phyloP scores from a whole-genome alignment of 2,888 invertebrate species.

The Drosophila nr. fundita region DNA sequence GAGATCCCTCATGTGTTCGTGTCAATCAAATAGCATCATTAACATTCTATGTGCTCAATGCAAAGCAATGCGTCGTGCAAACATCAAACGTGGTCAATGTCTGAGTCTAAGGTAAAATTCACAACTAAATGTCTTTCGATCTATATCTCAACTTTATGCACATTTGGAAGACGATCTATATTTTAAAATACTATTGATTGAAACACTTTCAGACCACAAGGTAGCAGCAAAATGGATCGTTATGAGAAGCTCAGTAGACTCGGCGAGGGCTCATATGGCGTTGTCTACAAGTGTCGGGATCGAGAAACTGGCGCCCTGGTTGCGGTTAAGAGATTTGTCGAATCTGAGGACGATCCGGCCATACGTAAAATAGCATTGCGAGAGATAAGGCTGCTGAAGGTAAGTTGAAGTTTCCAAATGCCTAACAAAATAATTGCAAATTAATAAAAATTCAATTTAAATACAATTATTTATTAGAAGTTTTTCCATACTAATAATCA shows the following conservation, averaged over 20 bases:
- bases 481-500: neutral
- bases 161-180: neutral
- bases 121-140: neutral
- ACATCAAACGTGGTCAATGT: slow-evolving; percentile 82
- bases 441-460: neutral
- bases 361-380: slow-evolving; percentile 97
- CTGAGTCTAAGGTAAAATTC: slow-evolving; percentile 81
- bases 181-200: neutral
- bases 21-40: slow-evolving; percentile 64
- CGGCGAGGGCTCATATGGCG: slow-evolving; percentile 90
- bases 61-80: slow-evolving; percentile 82
- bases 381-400: slow-evolving; percentile 97
- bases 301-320: slow-evolving; percentile 97
- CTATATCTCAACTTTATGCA: neutral
- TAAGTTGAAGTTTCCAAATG: slow-evolving; percentile 80
- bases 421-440: neutral
- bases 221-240: slow-evolving; percentile 95
- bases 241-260: slow-evolving; percentile 97
- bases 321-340: slow-evolving; percentile 98
- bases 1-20: slow-evolving; percentile 69
- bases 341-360: slow-evolving; percentile 98
- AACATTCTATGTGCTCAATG: slow-evolving; percentile 76
- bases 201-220: slow-evolving; percentile 89
- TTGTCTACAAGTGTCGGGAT: slow-evolving; percentile 98
- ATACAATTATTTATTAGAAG: neutral